Percentiles rank a stretch among this genome's conserved stretches.
Conservation (phyloP, 2,797 vertebrate species). For the Threskiornis aethiopicus region DNA sequence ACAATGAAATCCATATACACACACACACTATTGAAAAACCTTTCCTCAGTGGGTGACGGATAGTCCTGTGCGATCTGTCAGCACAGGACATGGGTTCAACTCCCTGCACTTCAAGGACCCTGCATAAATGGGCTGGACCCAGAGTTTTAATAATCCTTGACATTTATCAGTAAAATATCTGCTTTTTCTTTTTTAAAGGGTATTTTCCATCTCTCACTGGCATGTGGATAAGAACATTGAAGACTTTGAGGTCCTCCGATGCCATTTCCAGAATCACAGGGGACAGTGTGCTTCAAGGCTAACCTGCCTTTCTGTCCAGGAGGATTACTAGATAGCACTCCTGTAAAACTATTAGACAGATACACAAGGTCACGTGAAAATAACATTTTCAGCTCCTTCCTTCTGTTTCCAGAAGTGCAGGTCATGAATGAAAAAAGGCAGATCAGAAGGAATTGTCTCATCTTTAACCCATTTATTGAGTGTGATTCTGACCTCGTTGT, state of each 20-base stretch:
- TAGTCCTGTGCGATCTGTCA: background rate
- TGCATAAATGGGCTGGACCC: background rate
- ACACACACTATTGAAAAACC: background rate
- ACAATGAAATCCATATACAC: conserved; percentile 26
- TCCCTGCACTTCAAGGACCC: background rate
- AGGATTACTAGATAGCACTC: background rate
- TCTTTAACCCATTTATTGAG: background rate
- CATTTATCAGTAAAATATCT: background rate
- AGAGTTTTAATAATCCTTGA: background rate
- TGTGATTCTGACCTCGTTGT: background rate
- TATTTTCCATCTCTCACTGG: background rate
- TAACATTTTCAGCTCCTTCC: background rate
- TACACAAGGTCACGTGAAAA: background rate
- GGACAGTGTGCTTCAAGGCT: background rate
- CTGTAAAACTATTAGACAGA: background rate
- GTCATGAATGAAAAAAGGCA: background rate
- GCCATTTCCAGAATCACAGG: background rate
- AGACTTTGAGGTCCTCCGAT: background rate
- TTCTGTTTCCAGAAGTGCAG: background rate
- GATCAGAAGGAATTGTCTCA: background rate
- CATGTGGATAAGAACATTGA: background rate
- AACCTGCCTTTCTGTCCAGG: background rate
- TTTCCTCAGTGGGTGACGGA: background rate
- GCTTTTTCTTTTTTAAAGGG: background rate
- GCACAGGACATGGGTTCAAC: background rate